Evolutionary conservation across 1,140 invertebrate species (phyloP), one percentile per base, ranked within the genome.

Genomic region (Diorhabda carinulata): DNA sequence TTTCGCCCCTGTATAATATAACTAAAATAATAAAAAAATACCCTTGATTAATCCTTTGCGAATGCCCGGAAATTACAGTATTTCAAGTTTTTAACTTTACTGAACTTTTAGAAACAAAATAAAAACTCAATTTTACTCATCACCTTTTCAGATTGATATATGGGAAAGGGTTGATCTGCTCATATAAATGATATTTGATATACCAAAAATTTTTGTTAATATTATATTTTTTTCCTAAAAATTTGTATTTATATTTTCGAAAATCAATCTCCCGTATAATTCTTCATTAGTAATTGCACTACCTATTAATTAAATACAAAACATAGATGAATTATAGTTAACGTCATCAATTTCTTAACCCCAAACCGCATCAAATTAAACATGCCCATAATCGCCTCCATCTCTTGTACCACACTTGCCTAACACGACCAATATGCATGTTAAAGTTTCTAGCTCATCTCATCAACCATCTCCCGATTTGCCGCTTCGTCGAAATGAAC

Each of bases 401-500:
- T 52, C 47, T 52, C 47, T 52, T 52, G 47, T 52, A 52, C 47
- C 47, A 52, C 47, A 52, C 47, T 52, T 52, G 47, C 47, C 47
- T n/a, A 52, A 52, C 47, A 52, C 47, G 47, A 52, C 47, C 47
- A 52, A 52, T 52, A 52, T 8, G 47, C 47, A 52, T 52, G 47
- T 52, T 52, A 52, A 6, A 25, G 25, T n/a, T 44, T 57, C 47
- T 44, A 4, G 8, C 43, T 40, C 47, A 3, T 58, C 43, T 41
- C 44, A 40, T 5, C 68, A 42, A 45, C 25, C 43, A 8, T 42
- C 43, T 25, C 42, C 3, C 5, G 3, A n/a, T 68, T 52, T 73
- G 72, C 72, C 72, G 72, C 72, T 71, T 47, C 40, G 8, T 25
- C 25, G 43, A 70, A 42, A 43, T 40, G 67, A n/a, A 47, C 61